Evolutionary conservation across 2,888 invertebrate species (phyloP).

Genomic region (Pollenia amentaria): DNA sequence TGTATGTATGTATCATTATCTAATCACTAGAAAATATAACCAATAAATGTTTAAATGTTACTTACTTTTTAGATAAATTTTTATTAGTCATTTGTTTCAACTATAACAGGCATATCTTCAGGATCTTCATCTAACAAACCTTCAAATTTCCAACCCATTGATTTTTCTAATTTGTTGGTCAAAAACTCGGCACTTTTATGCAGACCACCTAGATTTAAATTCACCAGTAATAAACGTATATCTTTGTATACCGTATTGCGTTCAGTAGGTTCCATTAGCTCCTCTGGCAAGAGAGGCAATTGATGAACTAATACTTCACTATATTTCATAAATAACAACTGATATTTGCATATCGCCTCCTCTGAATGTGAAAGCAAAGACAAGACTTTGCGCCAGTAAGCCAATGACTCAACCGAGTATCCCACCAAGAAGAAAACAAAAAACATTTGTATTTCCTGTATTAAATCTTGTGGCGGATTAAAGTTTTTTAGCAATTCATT

Average conservation of each 20-base stretch:
- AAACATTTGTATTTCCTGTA: conserved; percentile 96
- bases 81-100: conserved; percentile 78
- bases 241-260: conserved; percentile 96
- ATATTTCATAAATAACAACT: conserved; percentile 91
- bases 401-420: conserved; percentile 96
- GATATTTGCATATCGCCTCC: conserved; percentile 89
- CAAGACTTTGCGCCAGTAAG: conserved; percentile 97
- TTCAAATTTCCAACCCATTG: conserved; percentile 82
- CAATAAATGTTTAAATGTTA: conserved; percentile 52
- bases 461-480: conserved; percentile 88
- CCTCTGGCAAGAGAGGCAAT: conserved; percentile 95
- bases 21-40: background rate
- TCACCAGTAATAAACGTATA: conserved; percentile 92
- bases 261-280: conserved; percentile 95
- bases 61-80: conserved; percentile 21
- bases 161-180: conserved; percentile 78
- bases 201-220: conserved; percentile 80
- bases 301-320: conserved; percentile 91
- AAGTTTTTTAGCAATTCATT: conserved; percentile 78
- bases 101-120: conserved; percentile 84
- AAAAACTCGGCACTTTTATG: conserved; percentile 81
- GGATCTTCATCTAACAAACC: conserved; percentile 84
- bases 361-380: conserved; percentile 92
- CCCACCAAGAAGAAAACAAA: conserved; percentile 97
- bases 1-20: background rate